phyloP scores from a whole-genome alignment of 2,888 invertebrate genomes.

The Synanthedon myopaeformis region DNA sequence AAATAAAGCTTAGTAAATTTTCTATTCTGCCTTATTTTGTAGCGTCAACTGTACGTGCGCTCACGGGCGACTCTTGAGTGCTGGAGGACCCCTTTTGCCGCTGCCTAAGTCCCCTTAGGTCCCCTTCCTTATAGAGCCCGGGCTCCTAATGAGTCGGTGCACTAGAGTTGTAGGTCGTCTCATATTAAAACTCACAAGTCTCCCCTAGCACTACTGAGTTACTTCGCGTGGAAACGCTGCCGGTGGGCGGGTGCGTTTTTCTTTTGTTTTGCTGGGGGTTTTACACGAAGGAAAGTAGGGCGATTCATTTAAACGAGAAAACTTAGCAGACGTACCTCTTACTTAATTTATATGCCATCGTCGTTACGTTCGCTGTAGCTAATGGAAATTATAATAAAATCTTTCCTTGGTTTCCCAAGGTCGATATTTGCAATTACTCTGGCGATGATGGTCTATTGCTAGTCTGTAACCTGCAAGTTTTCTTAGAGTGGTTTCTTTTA shows the following conservation, averaged over 20 bases:
- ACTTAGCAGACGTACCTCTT: neutral
- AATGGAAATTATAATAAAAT: too few species aligned
- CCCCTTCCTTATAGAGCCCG: slow-evolving; percentile 38
- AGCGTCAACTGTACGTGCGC: slow-evolving; percentile 27
- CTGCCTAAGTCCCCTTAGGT: slow-evolving; percentile 50
- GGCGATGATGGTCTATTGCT: too few species aligned
- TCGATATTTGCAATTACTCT: too few species aligned
- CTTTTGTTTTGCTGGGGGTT: slow-evolving; percentile 34
- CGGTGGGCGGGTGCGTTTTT: slow-evolving; percentile 37
- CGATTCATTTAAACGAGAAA: slow-evolving; percentile 19
- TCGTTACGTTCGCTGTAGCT: too few species aligned
- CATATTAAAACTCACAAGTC: slow-evolving; percentile 50
- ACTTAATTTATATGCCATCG: too few species aligned
- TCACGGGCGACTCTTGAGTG: slow-evolving; percentile 36
- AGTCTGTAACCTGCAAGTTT: too few species aligned
- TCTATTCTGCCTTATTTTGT: slow-evolving; percentile 22
- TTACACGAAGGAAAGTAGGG: slow-evolving; percentile 21
- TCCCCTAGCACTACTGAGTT: slow-evolving; percentile 48
- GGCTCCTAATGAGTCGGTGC: slow-evolving; percentile 68
- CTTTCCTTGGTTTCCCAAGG: too few species aligned
- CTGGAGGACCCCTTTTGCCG: slow-evolving; percentile 54
- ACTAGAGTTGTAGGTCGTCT: slow-evolving; percentile 66
- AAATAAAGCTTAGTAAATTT: slow-evolving; percentile 2
- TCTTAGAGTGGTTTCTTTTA: too few species aligned
- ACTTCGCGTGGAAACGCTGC: slow-evolving; percentile 44